A percentile compares a stretch with the other conserved stretches of the same genome.
Conservation (phyloP, 2,113 vertebrate species). For the Catharus minimus region DNA sequence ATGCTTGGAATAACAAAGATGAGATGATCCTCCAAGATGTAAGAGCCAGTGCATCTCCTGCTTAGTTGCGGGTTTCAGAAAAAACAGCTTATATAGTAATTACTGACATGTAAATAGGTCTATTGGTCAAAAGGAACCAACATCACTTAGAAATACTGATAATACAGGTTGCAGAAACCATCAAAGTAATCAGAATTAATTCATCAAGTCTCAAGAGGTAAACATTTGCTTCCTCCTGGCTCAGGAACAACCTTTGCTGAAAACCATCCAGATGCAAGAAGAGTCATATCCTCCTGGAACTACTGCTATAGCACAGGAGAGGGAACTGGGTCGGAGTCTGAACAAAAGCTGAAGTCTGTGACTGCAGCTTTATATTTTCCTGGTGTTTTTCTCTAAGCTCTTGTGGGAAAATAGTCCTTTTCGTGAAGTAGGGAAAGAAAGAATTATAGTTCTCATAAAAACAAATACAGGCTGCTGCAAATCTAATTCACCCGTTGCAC, state of each 20-base stretch:
- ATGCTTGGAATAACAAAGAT: background rate
- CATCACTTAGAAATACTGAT: background rate
- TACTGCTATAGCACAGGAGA: background rate
- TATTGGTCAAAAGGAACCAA: background rate
- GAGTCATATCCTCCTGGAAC: background rate
- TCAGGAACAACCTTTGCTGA: background rate
- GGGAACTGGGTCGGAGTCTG: background rate
- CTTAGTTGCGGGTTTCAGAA: background rate
- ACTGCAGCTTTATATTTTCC: background rate
- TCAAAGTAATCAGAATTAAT: background rate
- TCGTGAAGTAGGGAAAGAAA: background rate
- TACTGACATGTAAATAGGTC: background rate
- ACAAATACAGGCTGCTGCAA: slow-evolving; percentile 18
- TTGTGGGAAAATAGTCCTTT: slow-evolving; percentile 12
- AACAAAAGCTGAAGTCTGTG: background rate
- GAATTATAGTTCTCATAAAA: slow-evolving; percentile 53
- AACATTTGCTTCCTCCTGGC: background rate
- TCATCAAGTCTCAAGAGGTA: background rate
- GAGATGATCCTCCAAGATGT: background rate
- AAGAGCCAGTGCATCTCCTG: background rate
- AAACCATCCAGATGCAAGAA: background rate
- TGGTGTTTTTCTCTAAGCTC: background rate
- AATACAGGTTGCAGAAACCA: background rate
- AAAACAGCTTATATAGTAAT: background rate
- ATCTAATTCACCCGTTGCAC: slow-evolving; percentile 1